Percentiles rank a stretch among this genome's conserved stretches.
Conservation (phyloP, 2,888 invertebrate species). For the Scaeva pyrastri region DNA sequence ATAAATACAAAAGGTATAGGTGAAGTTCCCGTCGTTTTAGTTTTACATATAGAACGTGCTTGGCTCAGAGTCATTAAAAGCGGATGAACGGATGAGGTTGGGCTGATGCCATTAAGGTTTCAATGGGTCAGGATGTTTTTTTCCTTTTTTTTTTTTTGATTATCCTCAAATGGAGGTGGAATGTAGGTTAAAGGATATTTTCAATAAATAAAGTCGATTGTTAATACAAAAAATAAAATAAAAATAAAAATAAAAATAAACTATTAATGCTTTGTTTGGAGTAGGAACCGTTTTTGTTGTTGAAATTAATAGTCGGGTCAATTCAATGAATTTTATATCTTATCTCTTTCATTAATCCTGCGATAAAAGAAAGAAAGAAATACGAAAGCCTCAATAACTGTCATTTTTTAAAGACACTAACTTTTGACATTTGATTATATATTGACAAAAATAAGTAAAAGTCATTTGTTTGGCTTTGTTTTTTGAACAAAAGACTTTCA, state of each 20-base stretch:
- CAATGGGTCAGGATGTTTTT: constrained; percentile 27
- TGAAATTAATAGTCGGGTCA: background rate
- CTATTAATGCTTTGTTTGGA: background rate
- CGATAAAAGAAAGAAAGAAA: no score
- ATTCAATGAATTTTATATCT: background rate
- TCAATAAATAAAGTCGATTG: constrained; percentile 13
- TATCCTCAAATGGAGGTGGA: background rate
- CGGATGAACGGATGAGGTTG: constrained; percentile 23
- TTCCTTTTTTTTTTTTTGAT: background rate
- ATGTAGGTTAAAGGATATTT: constrained; percentile 22
- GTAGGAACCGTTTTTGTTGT: background rate
- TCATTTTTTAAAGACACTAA: no score
- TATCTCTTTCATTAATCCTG: no score
- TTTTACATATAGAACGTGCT: background rate
- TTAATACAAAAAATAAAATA: background rate
- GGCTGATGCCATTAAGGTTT: constrained; percentile 19
- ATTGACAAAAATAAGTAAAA: no score
- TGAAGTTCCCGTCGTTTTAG: constrained; percentile 9
- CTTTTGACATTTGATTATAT: no score
- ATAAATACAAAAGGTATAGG: constrained; percentile 7
- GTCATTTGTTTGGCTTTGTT: no score
- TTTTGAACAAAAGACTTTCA: no score
- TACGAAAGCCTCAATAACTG: no score
- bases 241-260: no score
- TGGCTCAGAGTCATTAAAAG: constrained; percentile 33